Conservation (phyloP, 2,888 invertebrate genomes). For the Hoplodrina ambigua region DNA sequence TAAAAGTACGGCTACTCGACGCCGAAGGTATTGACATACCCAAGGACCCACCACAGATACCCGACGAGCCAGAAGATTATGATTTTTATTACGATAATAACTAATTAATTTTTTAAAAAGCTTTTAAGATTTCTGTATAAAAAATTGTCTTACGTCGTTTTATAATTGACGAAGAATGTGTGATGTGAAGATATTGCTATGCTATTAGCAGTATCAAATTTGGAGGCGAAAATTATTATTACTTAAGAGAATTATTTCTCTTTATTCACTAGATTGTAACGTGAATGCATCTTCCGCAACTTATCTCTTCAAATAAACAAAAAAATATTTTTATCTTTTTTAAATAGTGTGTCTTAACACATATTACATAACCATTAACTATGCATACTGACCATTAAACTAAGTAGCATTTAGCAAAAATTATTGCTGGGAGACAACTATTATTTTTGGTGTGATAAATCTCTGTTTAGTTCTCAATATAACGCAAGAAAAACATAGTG, state of each 20-base stretch:
- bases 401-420: no score
- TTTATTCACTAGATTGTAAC: slow-evolving; percentile 36
- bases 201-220: slow-evolving; percentile 9
- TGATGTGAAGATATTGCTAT: slow-evolving; percentile 26
- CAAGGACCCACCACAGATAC: slow-evolving; percentile 97
- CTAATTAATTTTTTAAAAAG: slow-evolving; percentile 72
- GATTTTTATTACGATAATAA: slow-evolving; percentile 95
- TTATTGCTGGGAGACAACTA: no score
- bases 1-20: slow-evolving; percentile 97
- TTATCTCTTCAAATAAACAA: background rate
- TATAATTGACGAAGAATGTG: slow-evolving; percentile 28
- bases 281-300: slow-evolving; percentile 10
- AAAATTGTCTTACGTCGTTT: slow-evolving; percentile 4
- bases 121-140: slow-evolving; percentile 42
- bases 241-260: slow-evolving; percentile 26
- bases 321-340: no score
- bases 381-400: no score
- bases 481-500: no score
- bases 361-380: no score
- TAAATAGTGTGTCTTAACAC: no score
- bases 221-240: slow-evolving; percentile 46
- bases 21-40: slow-evolving; percentile 98
- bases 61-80: slow-evolving; percentile 97
- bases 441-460: no score
- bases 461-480: no score